Evolutionary conservation across 1,140 invertebrate species (phyloP), one percentile per base, ranked within the genome.

Genomic region (Heliconius hermathena): DNA sequence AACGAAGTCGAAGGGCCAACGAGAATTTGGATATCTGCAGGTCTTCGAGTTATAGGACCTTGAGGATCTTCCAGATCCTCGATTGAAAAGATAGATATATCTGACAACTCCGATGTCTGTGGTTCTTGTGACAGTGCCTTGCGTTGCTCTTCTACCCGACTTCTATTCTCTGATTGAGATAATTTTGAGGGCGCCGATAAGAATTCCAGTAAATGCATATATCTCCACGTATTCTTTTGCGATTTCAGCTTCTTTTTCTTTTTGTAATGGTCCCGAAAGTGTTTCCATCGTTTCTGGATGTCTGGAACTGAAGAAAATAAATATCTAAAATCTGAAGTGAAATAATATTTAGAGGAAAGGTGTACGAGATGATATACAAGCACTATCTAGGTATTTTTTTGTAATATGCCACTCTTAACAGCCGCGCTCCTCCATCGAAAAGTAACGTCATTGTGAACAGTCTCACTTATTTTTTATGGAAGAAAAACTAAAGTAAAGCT

Each of bases 261-360:
- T 66, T 66, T 66, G 60, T 66, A 66, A 22, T 66, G 60, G 26
- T 66, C 60, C 26, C 60, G 22, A n/a, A 66, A 66, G 60, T 29
- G 60, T 29, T 66, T 66, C 60, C 60, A 66, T 66, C 60, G 22
- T 29, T 66, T 66, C 11, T 66, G 60, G 9, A 29, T 16, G n/a
- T 66, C 60, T 66, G 13, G 8, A 66, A 66, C 60, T 66, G 26
- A 66, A 66, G 54, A 57, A 33, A 36, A 20, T 54, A 54, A 18
- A n/a, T n/a, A 20, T 54, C 18, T 20, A 54, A 54, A 54, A 18
- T 54, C 18, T 54, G 52, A 20, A 54, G 20, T n/a, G 5, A 54
- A 54, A n/a, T n/a, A 54, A 54, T 54, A 54, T 18, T 54, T 36
- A 36, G 33, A 36, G 33, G 6, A 36, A 36, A 1, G 33, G 6